A percentile compares a stretch with the other conserved stretches of the same genome.
Evolutionary conservation across 1,140 invertebrate genomes (phyloP).

Genomic region (Magallana gigas): DNA sequence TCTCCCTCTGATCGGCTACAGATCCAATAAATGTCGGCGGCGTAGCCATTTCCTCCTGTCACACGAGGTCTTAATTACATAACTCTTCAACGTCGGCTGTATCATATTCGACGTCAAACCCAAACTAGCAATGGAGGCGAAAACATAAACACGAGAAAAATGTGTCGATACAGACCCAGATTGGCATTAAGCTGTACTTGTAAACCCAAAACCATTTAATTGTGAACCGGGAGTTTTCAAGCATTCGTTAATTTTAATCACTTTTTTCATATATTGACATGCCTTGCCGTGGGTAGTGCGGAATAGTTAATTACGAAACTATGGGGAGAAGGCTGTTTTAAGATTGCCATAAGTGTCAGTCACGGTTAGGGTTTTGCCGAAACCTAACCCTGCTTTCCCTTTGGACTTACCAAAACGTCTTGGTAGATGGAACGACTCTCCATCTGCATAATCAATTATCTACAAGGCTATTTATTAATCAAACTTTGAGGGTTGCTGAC

Average conservation of each 20-base stretch:
- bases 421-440: background rate
- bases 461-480: slow-evolving; percentile 31
- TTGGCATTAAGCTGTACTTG: background rate
- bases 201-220: slow-evolving; percentile 17
- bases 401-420: slow-evolving; percentile 24
- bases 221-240: slow-evolving; percentile 31
- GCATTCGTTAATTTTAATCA: slow-evolving; percentile 28
- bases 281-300: background rate
- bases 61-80: slow-evolving; percentile 2
- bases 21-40: background rate
- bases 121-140: background rate
- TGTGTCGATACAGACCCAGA: background rate
- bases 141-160: slow-evolving; percentile 2
- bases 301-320: slow-evolving; percentile 13
- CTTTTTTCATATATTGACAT: slow-evolving; percentile 28
- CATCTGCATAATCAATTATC: slow-evolving; percentile 34
- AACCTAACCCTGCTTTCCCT: background rate
- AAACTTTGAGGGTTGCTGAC: slow-evolving; percentile 30
- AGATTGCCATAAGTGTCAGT: slow-evolving; percentile 23
- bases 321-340: background rate
- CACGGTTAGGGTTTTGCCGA: slow-evolving; percentile 23
- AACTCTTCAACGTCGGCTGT: background rate
- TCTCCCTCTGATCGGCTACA: background rate
- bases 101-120: background rate
- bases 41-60: background rate